Evolutionary conservation across 2,113 vertebrate genomes (phyloP), one percentile per base, ranked within the genome.

Genomic region (Toxotes chatareus): DNA sequence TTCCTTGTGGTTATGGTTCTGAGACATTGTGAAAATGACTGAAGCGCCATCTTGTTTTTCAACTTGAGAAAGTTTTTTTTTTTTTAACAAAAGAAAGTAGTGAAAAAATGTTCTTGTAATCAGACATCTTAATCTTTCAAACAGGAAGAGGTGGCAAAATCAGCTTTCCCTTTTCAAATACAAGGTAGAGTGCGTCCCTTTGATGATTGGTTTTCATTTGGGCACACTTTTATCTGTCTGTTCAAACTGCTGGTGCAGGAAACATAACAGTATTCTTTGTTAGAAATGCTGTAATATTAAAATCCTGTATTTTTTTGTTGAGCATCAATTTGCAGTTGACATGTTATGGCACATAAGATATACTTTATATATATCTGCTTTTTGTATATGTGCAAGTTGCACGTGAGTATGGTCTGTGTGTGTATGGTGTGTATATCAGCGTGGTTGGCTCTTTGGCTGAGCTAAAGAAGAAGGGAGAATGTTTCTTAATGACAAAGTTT

Each of bases 71-170:
- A 51, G 49, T n/a, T 2, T 12, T 1, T 8, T 44, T 44, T 53
- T 53, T 60, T 14, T 64, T 3, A 46, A 59, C 8, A 56, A 1
- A 2, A 12, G 16, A n/a, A 1, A 56, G 3, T 4, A 27, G 7
- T n/a, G 3, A 53, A n/a, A 31, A 65, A 32, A 32, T 5, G 2
- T 63, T 7, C 1, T 46, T 3, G 2, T 8, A 10, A 66, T 79
- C 56, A 72, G 42, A 46, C 27, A 17, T 49, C 0, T 32, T 17
- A 7, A 78, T 77, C 21, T 79, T 60, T 57, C 3, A 67, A 10
- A 74, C 55, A 86, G 80, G 80, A 86, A 61, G 47, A 77, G 10
- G 72, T 80, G 38, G 32, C 65, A 64, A 80, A 84, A 71, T 60
- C 32, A 5, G 9, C 40, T 36, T 4, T 44, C 3, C 32, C n/a